These are phyloP conservation scores for Zygaena filipendulae DNA, from an alignment of 2,888 invertebrate genomes.

Conservation along the genomic window DNA sequence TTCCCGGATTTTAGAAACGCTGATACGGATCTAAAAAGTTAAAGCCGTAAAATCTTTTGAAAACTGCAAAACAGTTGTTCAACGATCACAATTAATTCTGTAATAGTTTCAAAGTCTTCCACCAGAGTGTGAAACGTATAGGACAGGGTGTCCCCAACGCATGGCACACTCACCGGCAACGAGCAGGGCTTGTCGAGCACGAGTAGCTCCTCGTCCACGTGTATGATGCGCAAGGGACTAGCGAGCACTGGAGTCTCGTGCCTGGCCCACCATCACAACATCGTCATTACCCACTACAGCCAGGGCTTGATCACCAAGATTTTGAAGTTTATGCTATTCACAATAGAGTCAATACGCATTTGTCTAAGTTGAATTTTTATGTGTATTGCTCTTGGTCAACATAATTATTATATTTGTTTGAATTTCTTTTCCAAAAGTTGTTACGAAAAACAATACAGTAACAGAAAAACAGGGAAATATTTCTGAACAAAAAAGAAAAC, in stretches of 20 bases:
- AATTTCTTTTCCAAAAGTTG: too few relatives aligned
- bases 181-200: constrained; percentile 93
- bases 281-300: constrained; percentile 25
- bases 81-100: too few relatives aligned
- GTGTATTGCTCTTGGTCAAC: background rate
- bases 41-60: too few relatives aligned
- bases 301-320: constrained; percentile 15
- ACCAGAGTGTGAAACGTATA: constrained; percentile 33
- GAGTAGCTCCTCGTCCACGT: constrained; percentile 85
- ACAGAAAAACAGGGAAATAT: too few relatives aligned
- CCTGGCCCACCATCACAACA: constrained; percentile 69
- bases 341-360: background rate
- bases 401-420: constrained; percentile 2
- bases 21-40: too few relatives aligned
- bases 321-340: constrained; percentile 4
- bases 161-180: constrained; percentile 79
- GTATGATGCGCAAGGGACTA: constrained; percentile 82
- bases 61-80: too few relatives aligned
- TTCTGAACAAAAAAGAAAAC: too few relatives aligned
- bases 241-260: constrained; percentile 90
- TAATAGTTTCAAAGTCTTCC: too few relatives aligned
- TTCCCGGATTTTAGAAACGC: too few relatives aligned
- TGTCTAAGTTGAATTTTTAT: background rate
- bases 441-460: too few relatives aligned
- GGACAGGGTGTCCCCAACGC: constrained; percentile 22